Percentiles rank a stretch among this genome's conserved stretches.
Conservation (phyloP, 1,140 invertebrate genomes). For the Hyposmocoma kahamanoa region DNA sequence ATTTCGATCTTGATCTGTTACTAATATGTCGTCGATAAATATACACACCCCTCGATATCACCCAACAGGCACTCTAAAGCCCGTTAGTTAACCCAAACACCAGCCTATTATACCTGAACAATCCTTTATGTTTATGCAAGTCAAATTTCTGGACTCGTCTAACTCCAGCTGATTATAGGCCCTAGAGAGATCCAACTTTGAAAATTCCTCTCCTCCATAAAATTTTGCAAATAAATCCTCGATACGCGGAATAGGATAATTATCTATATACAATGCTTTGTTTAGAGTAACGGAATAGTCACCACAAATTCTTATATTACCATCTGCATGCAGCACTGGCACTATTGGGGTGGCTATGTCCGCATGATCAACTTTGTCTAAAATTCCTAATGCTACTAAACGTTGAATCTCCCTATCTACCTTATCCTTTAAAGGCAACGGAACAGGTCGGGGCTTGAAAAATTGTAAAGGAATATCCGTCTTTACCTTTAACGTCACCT, state of each 20-base stretch:
- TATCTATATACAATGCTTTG: slow-evolving; percentile 16
- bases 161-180: slow-evolving; percentile 34
- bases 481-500: not conserved
- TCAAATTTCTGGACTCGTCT: slow-evolving; percentile 7
- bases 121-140: slow-evolving; percentile 6
- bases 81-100: slow-evolving; percentile 1
- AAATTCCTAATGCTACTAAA: not conserved
- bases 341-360: not conserved
- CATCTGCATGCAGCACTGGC: not conserved
- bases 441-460: not conserved
- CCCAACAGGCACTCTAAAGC: too few species aligned
- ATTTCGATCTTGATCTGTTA: slow-evolving; percentile 19
- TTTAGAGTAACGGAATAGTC: slow-evolving; percentile 32
- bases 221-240: slow-evolving; percentile 27
- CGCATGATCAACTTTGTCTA: not conserved
- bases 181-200: slow-evolving; percentile 3
- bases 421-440: not conserved
- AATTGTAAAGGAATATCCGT: not conserved
- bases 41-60: too few species aligned
- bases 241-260: slow-evolving; percentile 13
- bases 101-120: not conserved
- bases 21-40: slow-evolving; percentile 39
- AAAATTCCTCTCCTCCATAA: slow-evolving; percentile 22
- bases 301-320: slow-evolving; percentile 18
- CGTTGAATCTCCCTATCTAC: not conserved